These are phyloP conservation scores for Neoascia interrupta DNA, from an alignment of 2,888 invertebrate species.

Conservation along the genomic window DNA sequence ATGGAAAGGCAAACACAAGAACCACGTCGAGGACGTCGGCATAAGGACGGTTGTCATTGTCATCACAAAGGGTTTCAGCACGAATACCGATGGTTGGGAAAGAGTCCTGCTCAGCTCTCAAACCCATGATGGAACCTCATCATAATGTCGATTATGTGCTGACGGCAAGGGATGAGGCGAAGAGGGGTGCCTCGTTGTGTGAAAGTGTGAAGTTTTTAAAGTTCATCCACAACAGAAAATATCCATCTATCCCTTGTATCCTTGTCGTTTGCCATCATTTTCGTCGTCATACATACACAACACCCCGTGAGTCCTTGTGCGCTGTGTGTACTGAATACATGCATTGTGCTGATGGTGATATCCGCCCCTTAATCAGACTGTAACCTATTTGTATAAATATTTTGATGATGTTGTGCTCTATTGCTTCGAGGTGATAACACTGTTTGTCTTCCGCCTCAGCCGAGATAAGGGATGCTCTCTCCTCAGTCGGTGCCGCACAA, in stretches of 20 bases:
- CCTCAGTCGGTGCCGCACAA: constrained; percentile 20
- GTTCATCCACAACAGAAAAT: constrained; percentile 28
- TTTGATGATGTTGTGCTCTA: constrained; percentile 70
- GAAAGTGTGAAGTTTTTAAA: constrained; percentile 43
- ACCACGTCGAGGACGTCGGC: constrained; percentile 19
- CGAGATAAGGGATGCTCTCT: constrained; percentile 6
- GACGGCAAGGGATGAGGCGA: not conserved
- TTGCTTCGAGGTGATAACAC: constrained; percentile 69
- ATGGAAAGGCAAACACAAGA: constrained; percentile 44
- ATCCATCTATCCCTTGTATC: too few relatives aligned
- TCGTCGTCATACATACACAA: constrained; percentile 21
- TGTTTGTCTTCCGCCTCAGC: constrained; percentile 64
- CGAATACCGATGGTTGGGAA: too few relatives aligned
- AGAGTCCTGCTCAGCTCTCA: too few relatives aligned
- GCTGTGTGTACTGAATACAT: constrained; percentile 19
- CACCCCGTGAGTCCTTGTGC: constrained; percentile 40
- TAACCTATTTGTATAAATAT: constrained; percentile 70
- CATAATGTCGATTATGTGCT: constrained; percentile 24
- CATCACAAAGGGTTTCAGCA: constrained; percentile 45
- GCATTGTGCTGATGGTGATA: constrained; percentile 64
- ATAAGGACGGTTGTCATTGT: constrained; percentile 34
- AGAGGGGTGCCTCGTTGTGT: not conserved
- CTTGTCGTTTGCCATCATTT: constrained; percentile 9
- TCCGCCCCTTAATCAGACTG: constrained; percentile 69
- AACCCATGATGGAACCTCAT: constrained; percentile 4